Evolutionary conservation across 2,797 vertebrate genomes (phyloP), one percentile per base, ranked within the genome.

Genomic region (Tokudaia muenninki): DNA sequence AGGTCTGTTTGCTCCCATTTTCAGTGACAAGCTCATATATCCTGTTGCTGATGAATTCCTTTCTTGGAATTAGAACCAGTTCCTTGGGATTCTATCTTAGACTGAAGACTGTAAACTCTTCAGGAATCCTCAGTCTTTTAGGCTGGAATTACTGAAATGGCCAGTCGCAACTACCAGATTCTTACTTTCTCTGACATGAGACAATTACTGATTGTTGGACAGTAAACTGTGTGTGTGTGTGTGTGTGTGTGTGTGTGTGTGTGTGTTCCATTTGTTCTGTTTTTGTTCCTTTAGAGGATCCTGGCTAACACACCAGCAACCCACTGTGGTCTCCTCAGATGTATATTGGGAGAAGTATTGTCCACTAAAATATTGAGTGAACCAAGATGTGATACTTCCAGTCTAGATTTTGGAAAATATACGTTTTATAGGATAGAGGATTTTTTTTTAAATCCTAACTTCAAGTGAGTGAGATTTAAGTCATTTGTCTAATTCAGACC

Each of bases 281-380:
- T 67, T 67, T 31, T 70, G 17, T 70, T n/a, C 16, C 41, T 84
- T 47, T 84, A 84, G 29, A 84, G 3, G 4, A 47, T 44, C 9
- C 16, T 63, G 41, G 29, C 41, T 63, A 44, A 21, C 22, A 47
- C 29, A 84, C 19, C 59, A 72, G 37, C 50, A 17, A 82, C 3
- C 55, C 65, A 44, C 61, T 94, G 19, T 24, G 22, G 4, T 55
- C 91, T 95, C 37, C 37, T 90, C 22, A 41, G 41, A 78, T 61
- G 5, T 91, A 57, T 87, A 93, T n/a, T 59, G 50, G 29, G 16
- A 12, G 67, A 88, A 63, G 13, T 74, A 82, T 10, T 50, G 14
- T 75, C 87, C 67, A 92, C 37, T 50, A 47, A 93, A 93, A 91
- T 74, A 78, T 55, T 67, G 55, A 96, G 26, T 72, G 21, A 78